Base-by-base conservation (phyloP, 2,888 invertebrate genomes). In the Antitype chi region DNA sequence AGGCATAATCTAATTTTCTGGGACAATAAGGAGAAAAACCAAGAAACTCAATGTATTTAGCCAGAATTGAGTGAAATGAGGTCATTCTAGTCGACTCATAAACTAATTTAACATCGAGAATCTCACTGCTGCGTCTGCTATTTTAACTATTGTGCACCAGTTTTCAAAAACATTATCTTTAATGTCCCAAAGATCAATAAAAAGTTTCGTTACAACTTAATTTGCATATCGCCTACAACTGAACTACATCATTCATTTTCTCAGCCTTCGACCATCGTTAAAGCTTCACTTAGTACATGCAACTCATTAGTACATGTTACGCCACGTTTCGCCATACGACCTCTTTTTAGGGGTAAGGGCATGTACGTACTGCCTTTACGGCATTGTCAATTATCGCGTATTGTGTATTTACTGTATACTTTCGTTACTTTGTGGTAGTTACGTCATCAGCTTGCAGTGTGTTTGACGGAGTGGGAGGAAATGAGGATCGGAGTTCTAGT, bases 291-390 rank as follows among this genome's bases (percentile, higher is more conserved):
- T 85, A 81, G 77, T 70, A 77, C 52, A 55, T 68, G 8, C 57
- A 59, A 38, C 15, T 43, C 62, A 68, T 81, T 76, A 85, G 85
- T 76, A 74, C 52, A 25, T 81, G 49, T 82, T 78, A 63, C 82
- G 28, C 13, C 64, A 85, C 7, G 49, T 85, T 82, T 85, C 15
- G 86, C 86, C 74, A 85, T 49, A 13, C 20, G 74, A 43, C 82
- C 85, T 85, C 69, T 70, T 85, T 80, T 71, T 71, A 55, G 77
- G 78, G 71, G 62, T 74, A 67, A 78, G 78, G 84, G 82, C 82
- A 71, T 83, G 43, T 73, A 62, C 64, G 13, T 2, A 59, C 43
- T 25, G 74, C 49, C 59, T 55, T 43, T 68, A 70, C 43, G 62
- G 73, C 53, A 79, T 57, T 67, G 75, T 72, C 75, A 82, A 82